Conservation (phyloP, 2,888 invertebrate genomes). For the Oegoconia quadripuncta region DNA sequence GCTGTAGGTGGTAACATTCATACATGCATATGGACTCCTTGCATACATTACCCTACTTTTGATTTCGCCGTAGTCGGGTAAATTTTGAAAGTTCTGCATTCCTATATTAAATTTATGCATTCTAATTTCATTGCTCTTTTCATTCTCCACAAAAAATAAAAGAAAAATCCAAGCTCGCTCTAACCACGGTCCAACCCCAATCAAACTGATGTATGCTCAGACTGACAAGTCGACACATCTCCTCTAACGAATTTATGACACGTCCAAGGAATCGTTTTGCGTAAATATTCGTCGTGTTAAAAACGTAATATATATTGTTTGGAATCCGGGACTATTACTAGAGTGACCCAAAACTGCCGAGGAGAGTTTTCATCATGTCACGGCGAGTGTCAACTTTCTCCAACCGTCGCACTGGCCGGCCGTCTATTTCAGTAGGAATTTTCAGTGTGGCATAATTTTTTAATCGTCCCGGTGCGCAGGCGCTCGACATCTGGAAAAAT, state of each 20-base stretch:
- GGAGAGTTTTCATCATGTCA: conserved; percentile 51
- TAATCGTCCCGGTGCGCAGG: conserved; percentile 38
- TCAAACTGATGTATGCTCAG: conserved; percentile 33
- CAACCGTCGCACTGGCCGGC: conserved; percentile 20
- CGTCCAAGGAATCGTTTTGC: conserved; percentile 32
- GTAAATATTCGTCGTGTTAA: conserved; percentile 34
- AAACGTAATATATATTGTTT: conserved; percentile 35
- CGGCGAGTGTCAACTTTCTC: conserved; percentile 65
- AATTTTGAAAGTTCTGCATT: too few species aligned
- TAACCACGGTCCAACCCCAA: conserved; percentile 10
- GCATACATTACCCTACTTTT: too few species aligned
- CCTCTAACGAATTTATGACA: conserved; percentile 35
- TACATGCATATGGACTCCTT: too few species aligned
- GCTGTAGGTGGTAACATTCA: too few species aligned
- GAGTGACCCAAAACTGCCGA: conserved; percentile 70
- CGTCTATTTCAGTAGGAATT: conserved; percentile 54
- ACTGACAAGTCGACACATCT: conserved; percentile 24
- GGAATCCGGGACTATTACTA: conserved; percentile 55
- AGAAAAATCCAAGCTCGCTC: too few species aligned
- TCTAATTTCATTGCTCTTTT: too few species aligned
- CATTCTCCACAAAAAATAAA: not conserved
- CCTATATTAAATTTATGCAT: too few species aligned
- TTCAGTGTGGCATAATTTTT: conserved; percentile 44
- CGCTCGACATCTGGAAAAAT: conserved; percentile 37
- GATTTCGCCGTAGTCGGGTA: too few species aligned